A percentile compares a stretch with the other conserved stretches of the same genome.
Conservation (phyloP, 2,888 invertebrate species). For the Thymelicus lineola region DNA sequence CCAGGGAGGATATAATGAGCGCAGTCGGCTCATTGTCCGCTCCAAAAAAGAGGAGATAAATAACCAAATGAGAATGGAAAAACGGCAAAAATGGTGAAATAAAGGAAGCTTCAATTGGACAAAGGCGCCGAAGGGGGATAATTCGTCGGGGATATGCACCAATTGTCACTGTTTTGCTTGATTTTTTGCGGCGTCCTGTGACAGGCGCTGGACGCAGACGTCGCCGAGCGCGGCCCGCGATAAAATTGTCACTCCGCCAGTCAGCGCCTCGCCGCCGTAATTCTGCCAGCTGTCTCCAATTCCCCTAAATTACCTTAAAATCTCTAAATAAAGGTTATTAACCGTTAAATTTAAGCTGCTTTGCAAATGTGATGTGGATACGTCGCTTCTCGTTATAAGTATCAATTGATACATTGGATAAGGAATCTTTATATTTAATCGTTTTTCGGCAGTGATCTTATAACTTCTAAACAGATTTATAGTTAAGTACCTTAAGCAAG, state of each 20-base stretch:
- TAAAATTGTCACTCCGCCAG: constrained; percentile 69
- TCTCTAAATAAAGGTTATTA: constrained; percentile 9
- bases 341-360: neutral
- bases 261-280: constrained; percentile 24
- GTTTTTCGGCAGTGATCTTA: too few relatives aligned
- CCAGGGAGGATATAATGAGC: constrained; percentile 79
- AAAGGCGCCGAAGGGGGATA: constrained; percentile 83
- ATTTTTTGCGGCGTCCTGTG: constrained; percentile 67
- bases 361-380: neutral
- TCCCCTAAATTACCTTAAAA: constrained; percentile 33
- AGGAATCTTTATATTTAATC: too few relatives aligned
- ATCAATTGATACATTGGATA: too few relatives aligned
- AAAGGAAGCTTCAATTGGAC: constrained; percentile 82
- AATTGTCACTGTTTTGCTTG: constrained; percentile 81
- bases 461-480: too few relatives aligned
- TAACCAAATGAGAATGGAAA: constrained; percentile 85
- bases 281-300: constrained; percentile 32
- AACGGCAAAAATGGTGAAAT: constrained; percentile 82
- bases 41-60: constrained; percentile 81
- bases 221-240: constrained; percentile 52
- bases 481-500: too few relatives aligned
- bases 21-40: constrained; percentile 56
- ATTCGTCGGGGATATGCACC: constrained; percentile 84
- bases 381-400: neutral
- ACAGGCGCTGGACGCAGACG: constrained; percentile 55